Evolutionary conservation across 2,113 vertebrate species (phyloP).

Genomic region (Shinisaurus crocodilurus): DNA sequence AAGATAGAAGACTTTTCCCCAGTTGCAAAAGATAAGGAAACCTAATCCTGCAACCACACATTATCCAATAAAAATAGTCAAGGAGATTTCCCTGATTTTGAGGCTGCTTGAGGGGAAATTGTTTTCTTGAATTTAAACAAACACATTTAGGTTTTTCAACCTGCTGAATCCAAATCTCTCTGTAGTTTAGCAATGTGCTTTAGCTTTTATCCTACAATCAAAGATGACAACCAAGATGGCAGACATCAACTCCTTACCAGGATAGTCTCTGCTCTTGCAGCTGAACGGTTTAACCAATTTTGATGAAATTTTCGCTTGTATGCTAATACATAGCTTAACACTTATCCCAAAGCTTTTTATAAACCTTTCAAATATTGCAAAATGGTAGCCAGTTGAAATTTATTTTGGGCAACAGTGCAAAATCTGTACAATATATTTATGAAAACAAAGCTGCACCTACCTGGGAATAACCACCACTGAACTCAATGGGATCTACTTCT

Average conservation of each 20-base stretch:
- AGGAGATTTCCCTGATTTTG: not conserved
- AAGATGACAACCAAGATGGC: not conserved
- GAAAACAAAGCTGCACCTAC: not conserved
- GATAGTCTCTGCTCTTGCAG: not conserved
- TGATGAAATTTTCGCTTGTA: not conserved
- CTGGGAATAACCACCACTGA: not conserved
- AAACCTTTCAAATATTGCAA: not conserved
- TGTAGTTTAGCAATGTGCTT: not conserved
- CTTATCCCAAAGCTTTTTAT: not conserved
- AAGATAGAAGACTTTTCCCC: not conserved
- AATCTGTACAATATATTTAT: not conserved
- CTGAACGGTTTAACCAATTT: not conserved
- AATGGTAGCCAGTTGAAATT: not conserved
- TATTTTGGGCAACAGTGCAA: not conserved
- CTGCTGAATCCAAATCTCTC: not conserved
- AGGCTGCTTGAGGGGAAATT: not conserved
- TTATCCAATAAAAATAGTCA: conserved; percentile 8
- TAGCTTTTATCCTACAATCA: not conserved
- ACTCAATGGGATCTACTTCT: not conserved
- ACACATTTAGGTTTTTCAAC: not conserved
- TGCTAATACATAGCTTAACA: not conserved
- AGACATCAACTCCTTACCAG: not conserved
- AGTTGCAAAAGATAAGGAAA: not conserved
- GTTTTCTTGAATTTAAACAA: not conserved
- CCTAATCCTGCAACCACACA: not conserved